Evolutionary conservation across 2,888 invertebrate species (phyloP), one percentile per base, ranked within the genome.

Genomic region (Galerucella nymphaeae): DNA sequence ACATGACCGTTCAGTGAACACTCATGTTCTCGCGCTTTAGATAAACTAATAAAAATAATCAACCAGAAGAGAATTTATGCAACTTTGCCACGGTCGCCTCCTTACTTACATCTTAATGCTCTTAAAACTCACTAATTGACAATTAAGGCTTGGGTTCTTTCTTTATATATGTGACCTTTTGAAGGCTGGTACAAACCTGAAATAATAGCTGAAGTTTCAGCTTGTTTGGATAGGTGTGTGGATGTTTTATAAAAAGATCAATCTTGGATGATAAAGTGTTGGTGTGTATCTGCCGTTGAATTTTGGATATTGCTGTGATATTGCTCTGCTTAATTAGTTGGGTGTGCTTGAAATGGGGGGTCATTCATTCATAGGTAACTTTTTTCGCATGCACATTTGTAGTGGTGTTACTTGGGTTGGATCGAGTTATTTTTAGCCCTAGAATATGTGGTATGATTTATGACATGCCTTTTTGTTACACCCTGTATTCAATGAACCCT

Each of bases 1-100:
- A 84, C 84, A 83, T 83, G 84, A 81, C 81, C 84, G 83, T 81
- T 84, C 85, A 84, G 76, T 84, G 85, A 84, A 82, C 84, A 84
- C 81, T 82, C 84, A 82, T 85, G 84, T 84, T 82, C 80, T 79
- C 80, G 79, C 81, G 80, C 81, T 78, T 75, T 78, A 82, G 84
- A 84, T 84, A 84, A 82, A 81, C 83, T 80, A 82, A 80, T 83
- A 83, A 83, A 83, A 83, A 83, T 82, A 80, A 79, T 78, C 80
- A 76, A 74, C 82, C 82, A 83, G 84, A 83, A 83, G 84, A 83
- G 83, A 83, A 84, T 84, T 84, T 84, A 84, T 84, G 83, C 83
- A 81, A 82, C 80, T 79, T 80, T 66, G 70, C 75, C 73, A 77
- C 79, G 74, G 75, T 69, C 78, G 78, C 75, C 80, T 79, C 75